Percentiles rank a stretch among this genome's conserved stretches.
These are phyloP conservation scores for Nemopilema nomurai DNA, from an alignment of 30 jellyfish, hydroid and myxozoan species.

Conservation along the genomic window DNA sequence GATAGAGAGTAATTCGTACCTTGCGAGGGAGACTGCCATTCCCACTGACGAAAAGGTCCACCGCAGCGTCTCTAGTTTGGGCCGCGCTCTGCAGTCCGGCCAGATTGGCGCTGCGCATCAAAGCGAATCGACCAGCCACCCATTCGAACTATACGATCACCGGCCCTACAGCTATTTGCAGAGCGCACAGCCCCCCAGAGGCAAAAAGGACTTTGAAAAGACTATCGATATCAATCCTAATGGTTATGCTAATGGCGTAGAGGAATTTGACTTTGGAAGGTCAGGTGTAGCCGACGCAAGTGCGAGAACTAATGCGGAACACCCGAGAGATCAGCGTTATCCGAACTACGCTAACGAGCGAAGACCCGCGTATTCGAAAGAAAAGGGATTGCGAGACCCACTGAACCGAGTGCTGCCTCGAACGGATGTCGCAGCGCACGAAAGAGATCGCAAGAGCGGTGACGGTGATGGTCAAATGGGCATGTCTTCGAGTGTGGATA, in stretches of 20 bases:
- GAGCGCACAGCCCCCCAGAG: neutral
- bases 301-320: neutral
- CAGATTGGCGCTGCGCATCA: neutral
- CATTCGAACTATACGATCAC: neutral
- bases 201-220: neutral
- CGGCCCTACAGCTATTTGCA: constrained; percentile 32
- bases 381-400: constrained; percentile 47
- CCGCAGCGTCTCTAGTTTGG: neutral
- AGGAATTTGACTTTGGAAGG: neutral
- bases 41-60: constrained; percentile 34
- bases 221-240: neutral
- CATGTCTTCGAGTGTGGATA: constrained; percentile 1
- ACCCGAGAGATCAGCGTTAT: no score
- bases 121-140: neutral
- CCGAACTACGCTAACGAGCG: neutral
- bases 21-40: constrained; percentile 50
- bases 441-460: neutral
- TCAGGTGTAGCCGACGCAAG: neutral
- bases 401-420: constrained; percentile 47
- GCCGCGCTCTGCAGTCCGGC: neutral
- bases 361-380: constrained; percentile 1
- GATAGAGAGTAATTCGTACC: constrained; percentile 1
- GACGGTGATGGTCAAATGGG: neutral
- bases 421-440: constrained; percentile 46
- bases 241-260: neutral